Evolutionary conservation across 2,888 invertebrate species (phyloP).

Genomic region (Tubulanus polymorphus): DNA sequence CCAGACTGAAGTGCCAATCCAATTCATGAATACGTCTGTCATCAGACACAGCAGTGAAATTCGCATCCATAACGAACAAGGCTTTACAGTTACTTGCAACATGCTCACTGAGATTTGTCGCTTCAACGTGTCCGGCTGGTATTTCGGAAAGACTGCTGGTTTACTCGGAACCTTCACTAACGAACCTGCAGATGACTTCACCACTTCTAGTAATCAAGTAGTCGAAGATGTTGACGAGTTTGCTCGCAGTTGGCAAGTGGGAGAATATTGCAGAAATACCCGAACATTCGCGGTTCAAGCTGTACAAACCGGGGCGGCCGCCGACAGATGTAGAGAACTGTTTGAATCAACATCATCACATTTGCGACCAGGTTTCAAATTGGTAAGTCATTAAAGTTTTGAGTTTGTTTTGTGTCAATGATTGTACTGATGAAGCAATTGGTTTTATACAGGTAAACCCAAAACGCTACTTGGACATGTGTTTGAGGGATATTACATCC

Average conservation of each 20-base stretch:
- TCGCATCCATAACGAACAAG: constrained; percentile 56
- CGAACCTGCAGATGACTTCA: constrained; percentile 77
- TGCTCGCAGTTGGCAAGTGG: constrained; percentile 67
- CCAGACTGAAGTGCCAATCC: constrained; percentile 67
- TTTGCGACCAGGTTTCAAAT: constrained; percentile 58
- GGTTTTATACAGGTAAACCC: constrained; percentile 60
- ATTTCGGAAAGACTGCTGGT: constrained; percentile 82
- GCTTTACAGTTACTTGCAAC: constrained; percentile 53
- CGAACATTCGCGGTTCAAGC: too few relatives aligned
- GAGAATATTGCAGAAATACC: constrained; percentile 23
- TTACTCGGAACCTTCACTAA: constrained; percentile 87
- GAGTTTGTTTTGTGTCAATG: too few relatives aligned
- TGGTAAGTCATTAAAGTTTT: too few relatives aligned
- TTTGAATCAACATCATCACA: too few relatives aligned
- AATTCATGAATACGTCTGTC: constrained; percentile 50
- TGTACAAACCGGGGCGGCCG: too few relatives aligned
- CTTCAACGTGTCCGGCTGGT: constrained; percentile 78
- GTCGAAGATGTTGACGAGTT: constrained; percentile 64
- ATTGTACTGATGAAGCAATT: too few relatives aligned
- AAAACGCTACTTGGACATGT: constrained; percentile 64
- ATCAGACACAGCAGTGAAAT: constrained; percentile 47
- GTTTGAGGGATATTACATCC: constrained; percentile 64
- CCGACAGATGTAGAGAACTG: too few relatives aligned
- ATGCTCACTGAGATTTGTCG: constrained; percentile 53
- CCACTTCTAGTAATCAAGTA: constrained; percentile 60